Evolutionary conservation across 2,888 invertebrate genomes (phyloP), one percentile per base, ranked within the genome.

Genomic region (Agrilus mali): DNA sequence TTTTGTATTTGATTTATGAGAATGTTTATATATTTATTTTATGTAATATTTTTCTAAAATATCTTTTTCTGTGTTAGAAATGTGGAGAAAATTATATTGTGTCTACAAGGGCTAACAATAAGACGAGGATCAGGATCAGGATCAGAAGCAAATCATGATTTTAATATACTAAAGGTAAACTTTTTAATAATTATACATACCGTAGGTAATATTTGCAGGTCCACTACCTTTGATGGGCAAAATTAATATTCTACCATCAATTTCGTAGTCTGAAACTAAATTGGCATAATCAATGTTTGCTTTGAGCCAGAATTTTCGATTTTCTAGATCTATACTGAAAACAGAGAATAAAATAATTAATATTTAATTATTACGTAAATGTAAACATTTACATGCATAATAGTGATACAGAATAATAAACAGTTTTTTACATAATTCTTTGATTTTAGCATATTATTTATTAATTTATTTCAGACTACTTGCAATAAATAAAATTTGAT

Each of bases 191-290:
- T 1, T 27, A 3, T 27, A 27, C 53, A 52, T 54, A 63, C 63
- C 54, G 35, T 53, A 56, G 0, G 54, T 58, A 13, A 62, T 51
- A 42, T 60, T 58, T 5, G 56, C 54, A 4, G 57, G 58, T 13
- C 64, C 64, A 33, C 54, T 47, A 39, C 62, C 64, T 13, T 48
- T 50, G 34, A 63, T 56, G 0, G 59, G 57, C 16, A 64, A 43
- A 27, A 60, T 48, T 13, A 62, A 45, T 35, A 64, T 53, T 44
- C 55, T 52, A 14, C 62, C 64, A 31, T 57, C 54, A 5, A 63
- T 55, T 15, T 57, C 55, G 42, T 64, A 64, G 7, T 56, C 43
- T 6, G 56, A 54, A 13, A 49, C 33, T 6, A 64, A 37, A 13
- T 49, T 52, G 13, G 56, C 36, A 1, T 20, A 32, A 6, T 55